These are phyloP conservation scores for Panopea generosa DNA, from an alignment of 2,888 invertebrate species.

Conservation along the genomic window DNA sequence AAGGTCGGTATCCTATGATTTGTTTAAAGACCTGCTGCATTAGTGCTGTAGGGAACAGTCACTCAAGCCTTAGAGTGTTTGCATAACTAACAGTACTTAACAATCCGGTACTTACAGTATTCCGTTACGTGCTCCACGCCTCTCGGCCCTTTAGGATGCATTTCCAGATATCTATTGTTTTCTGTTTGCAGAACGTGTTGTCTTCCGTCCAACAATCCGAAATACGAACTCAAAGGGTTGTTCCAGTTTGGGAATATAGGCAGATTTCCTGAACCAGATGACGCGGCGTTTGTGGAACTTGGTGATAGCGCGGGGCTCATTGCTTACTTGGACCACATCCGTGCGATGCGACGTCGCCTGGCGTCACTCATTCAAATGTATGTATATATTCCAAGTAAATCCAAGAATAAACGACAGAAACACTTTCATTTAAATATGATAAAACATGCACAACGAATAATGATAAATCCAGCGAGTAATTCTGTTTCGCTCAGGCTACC, in stretches of 20 bases:
- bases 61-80: too few species aligned
- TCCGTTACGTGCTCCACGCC: conserved; percentile 45
- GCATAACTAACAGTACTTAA: too few species aligned
- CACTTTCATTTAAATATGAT: neutral
- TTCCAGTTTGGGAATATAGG: conserved; percentile 22
- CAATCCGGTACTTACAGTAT: conserved; percentile 61
- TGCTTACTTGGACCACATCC: conserved; percentile 57
- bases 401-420: neutral
- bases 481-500: too few species aligned
- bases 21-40: too few species aligned
- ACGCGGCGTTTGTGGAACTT: conserved; percentile 23
- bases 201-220: conserved; percentile 42
- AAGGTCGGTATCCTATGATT: too few species aligned
- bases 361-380: conserved; percentile 30
- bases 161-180: conserved; percentile 45
- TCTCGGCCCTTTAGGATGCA: conserved; percentile 57
- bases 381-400: conserved; percentile 14
- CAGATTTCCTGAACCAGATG: neutral
- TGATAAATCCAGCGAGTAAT: too few species aligned
- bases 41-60: too few species aligned
- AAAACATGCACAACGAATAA: too few species aligned
- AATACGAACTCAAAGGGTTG: conserved; percentile 33
- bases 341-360: conserved; percentile 43
- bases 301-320: conserved; percentile 50
- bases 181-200: conserved; percentile 25